Conservation (phyloP, 2,113 vertebrate genomes). For the Montifringilla adamsi region DNA sequence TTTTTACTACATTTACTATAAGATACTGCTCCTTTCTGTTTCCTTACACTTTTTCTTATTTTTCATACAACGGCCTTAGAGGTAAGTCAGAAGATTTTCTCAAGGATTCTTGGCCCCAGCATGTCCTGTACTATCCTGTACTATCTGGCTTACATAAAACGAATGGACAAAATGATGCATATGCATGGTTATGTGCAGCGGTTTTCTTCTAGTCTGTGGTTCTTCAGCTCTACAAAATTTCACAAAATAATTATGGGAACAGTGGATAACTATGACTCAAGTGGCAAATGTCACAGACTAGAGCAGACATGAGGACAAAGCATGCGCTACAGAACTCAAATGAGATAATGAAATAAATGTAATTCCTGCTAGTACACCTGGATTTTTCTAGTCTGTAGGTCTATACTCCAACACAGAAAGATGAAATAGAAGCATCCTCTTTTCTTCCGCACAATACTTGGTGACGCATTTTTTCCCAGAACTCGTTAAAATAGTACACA, state of each 20-base stretch:
- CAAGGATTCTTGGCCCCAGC: neutral
- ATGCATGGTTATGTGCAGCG: neutral
- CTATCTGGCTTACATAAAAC: neutral
- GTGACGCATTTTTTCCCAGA: neutral
- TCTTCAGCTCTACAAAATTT: neutral
- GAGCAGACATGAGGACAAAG: neutral
- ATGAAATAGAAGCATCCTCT: neutral
- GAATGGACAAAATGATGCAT: neutral
- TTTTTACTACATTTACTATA: neutral
- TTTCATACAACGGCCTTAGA: neutral
- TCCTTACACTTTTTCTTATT: neutral
- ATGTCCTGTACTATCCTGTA: neutral
- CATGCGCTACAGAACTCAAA: neutral
- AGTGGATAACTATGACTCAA: neutral
- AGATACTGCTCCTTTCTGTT: neutral
- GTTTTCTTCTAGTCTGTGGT: neutral
- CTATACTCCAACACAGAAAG: neutral
- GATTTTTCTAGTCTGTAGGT: neutral
- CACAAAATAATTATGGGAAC: neutral
- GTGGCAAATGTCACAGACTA: neutral
- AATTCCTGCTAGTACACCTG: neutral
- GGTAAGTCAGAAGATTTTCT: neutral
- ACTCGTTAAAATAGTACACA: neutral
- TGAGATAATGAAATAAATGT: neutral
- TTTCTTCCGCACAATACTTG: neutral